Conservation (phyloP, 2,113 vertebrate species). For the Pygoscelis antarcticus region DNA sequence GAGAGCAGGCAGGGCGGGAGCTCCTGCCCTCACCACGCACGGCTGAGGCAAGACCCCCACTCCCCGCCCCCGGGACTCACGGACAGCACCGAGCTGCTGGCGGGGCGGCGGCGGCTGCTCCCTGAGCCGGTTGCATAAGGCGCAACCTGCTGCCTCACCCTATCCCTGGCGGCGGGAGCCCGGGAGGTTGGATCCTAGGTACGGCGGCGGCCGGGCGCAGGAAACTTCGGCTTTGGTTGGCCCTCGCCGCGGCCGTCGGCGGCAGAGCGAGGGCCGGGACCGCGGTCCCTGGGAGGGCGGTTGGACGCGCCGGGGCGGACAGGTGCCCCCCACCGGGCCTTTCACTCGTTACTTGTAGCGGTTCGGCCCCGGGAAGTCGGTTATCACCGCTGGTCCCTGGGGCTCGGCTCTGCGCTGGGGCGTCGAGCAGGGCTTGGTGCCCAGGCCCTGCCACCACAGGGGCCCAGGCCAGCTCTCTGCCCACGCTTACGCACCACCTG, state of each 20-base stretch:
- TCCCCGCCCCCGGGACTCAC: not conserved
- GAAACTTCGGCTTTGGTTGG: not conserved
- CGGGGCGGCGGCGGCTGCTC: not conserved
- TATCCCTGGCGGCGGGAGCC: not conserved
- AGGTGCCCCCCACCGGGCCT: not conserved
- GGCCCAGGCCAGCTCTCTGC: not conserved
- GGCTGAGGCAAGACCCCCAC: not conserved
- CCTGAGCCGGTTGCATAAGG: not conserved
- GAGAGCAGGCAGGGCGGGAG: not conserved
- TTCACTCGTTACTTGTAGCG: not conserved
- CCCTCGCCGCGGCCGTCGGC: not conserved
- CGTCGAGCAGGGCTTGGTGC: not conserved
- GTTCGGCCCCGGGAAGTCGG: not conserved
- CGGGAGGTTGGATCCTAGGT: not conserved
- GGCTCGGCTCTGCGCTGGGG: not conserved
- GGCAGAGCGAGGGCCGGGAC: not conserved
- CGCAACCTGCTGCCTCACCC: not conserved
- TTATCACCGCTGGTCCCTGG: fast-evolving
- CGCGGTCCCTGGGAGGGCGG: fast-evolving
- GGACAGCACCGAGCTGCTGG: not conserved
- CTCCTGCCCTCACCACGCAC: not conserved
- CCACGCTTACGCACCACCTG: fast-evolving
- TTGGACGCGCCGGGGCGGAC: not conserved
- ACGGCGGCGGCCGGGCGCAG: not conserved
- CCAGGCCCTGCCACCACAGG: not conserved